A percentile compares a stretch with the other conserved stretches of the same genome.
phyloP scores from a whole-genome alignment of 2,797 vertebrate species.

The Limnodromus scolopaceus region DNA sequence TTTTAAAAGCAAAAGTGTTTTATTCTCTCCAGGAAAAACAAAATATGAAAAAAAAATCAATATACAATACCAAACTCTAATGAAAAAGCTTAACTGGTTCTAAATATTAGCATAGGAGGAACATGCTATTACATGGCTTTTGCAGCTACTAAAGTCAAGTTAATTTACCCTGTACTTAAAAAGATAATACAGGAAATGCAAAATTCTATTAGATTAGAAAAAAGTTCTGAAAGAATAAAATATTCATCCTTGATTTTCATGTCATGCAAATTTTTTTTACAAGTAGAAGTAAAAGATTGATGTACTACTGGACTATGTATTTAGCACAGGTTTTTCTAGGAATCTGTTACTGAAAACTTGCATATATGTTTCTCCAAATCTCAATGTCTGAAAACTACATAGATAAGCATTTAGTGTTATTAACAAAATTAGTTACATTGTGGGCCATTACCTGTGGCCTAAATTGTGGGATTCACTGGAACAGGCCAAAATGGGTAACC shows the following conservation, averaged over 20 bases:
- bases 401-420: not conserved
- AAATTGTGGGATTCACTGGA: not conserved
- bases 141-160: not conserved
- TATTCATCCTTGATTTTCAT: not conserved
- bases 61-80: not conserved
- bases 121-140: not conserved
- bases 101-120: constrained; percentile 10
- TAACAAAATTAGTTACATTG: constrained; percentile 27
- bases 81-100: constrained; percentile 14
- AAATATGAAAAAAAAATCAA: not conserved
- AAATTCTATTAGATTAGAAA: not conserved
- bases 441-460: not conserved
- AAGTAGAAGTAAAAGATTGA: not conserved
- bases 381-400: not conserved
- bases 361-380: not conserved
- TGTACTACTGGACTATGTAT: not conserved
- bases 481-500: not conserved
- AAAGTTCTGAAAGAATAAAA: not conserved
- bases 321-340: not conserved
- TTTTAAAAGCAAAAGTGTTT: constrained; percentile 29
- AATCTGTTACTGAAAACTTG: not conserved
- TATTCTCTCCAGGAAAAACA: constrained; percentile 7
- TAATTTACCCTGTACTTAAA: constrained; percentile 1
- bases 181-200: constrained; percentile 17
- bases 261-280: not conserved